Conservation (phyloP, 2,888 invertebrate species). For the Pandemis cinnamomeana region DNA sequence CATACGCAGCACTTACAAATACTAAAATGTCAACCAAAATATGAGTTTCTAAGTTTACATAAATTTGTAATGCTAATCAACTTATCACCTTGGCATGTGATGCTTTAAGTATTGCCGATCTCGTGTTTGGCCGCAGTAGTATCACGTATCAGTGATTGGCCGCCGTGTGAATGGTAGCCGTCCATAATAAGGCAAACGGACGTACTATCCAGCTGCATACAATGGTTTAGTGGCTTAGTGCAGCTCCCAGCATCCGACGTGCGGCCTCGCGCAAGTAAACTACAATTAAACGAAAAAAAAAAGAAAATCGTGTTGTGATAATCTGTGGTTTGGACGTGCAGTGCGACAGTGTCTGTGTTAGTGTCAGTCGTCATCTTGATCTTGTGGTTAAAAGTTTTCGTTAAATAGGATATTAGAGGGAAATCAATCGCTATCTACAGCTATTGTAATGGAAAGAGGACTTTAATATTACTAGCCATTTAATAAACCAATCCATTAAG, state of each 20-base stretch:
- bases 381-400: not conserved
- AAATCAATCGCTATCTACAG: not conserved
- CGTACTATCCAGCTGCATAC: constrained; percentile 82
- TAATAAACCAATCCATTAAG: no score
- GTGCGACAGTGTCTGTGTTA: constrained; percentile 6
- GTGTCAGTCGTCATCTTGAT: not conserved
- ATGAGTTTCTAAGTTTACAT: constrained; percentile 54
- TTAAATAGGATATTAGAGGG: not conserved
- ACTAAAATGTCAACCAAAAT: constrained; percentile 41
- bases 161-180: constrained; percentile 80
- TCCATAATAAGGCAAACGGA: constrained; percentile 77
- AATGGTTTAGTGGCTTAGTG: constrained; percentile 81
- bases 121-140: constrained; percentile 27
- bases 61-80: constrained; percentile 64
- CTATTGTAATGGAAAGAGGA: not conserved
- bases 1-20: constrained; percentile 18
- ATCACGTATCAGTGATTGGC: constrained; percentile 57
- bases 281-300: constrained; percentile 39
- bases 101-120: constrained; percentile 46
- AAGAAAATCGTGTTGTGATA: constrained; percentile 14
- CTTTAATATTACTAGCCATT: not conserved
- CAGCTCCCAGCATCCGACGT: constrained; percentile 79
- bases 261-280: constrained; percentile 63
- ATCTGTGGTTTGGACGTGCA: constrained; percentile 25
- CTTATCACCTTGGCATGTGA: constrained; percentile 66